Base-by-base conservation (phyloP, 2,888 invertebrate species). In the Mechanitis messenoides region DNA sequence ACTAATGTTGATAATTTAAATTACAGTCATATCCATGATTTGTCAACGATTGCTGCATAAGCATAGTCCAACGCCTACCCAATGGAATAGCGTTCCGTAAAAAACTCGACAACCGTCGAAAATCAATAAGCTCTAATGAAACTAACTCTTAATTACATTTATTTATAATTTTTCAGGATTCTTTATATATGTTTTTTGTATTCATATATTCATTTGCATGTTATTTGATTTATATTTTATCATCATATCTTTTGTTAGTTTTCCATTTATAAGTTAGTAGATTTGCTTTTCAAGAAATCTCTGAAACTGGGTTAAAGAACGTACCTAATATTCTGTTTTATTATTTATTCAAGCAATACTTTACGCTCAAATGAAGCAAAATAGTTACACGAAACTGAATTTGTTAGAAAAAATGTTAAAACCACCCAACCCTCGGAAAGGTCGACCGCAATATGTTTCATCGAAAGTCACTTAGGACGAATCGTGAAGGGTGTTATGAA, bases 401-500 rank as follows among this genome's bases (percentile, higher is more conserved):
- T 77, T 75, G 78, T 77, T 77, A 75, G 79, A 79, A 84, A 84
- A 85, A 83, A 85, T 84, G 84, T 78, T 72, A 84, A 87, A 81
- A 84, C 82, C 83, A 79, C 81, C 83, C 84, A 63, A 66, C 77
- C 72, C 77, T 74, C 66, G 64, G 72, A 80, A 50, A 80, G 78
- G 83, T 78, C 74, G 71, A 67, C 72, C 71, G 76, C 84, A 84
- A 85, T 85, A 83, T 85, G 86, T 84, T 84, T 81, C 71, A 85
- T 86, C 75, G 80, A 83, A 87, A 85, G 80, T 86, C 87, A 83
- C 86, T 87, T 87, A 87, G 81, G 74, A 74, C 69, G 71, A 77
- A 74, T 76, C 72, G 74, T 70, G 71, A 68, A 71, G 69, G 70
- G 72, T 72, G 50, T 31, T 50, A 50, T 50, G 50, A 50, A 50